Percentiles rank a stretch among this genome's conserved stretches.
Conservation (phyloP, 2,797 vertebrate species). For the Mycteria americana region DNA sequence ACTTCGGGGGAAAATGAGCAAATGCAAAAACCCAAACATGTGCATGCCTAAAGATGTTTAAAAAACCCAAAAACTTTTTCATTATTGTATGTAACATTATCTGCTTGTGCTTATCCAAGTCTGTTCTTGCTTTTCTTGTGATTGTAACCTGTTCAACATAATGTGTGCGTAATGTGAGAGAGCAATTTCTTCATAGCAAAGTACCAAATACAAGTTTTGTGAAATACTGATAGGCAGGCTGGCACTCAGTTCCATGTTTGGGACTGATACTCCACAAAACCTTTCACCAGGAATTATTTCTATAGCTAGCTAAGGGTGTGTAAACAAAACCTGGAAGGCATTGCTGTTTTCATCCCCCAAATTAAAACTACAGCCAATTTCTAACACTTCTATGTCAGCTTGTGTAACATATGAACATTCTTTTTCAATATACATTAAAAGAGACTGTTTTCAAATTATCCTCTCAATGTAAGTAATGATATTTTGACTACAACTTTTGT, state of each 20-base stretch:
- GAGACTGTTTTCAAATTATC: neutral
- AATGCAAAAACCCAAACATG: neutral
- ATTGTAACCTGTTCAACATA: neutral
- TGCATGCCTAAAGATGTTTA: neutral
- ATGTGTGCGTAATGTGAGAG: neutral
- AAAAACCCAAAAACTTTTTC: neutral
- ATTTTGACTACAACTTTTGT: neutral
- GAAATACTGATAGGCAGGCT: fast-evolving
- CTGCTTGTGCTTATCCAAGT: neutral
- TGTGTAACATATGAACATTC: neutral
- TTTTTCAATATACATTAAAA: neutral
- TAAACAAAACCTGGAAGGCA: neutral
- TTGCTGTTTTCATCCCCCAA: neutral
- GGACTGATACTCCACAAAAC: neutral
- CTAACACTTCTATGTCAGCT: neutral
- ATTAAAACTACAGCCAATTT: neutral
- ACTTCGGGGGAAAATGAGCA: neutral
- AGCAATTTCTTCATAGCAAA: neutral
- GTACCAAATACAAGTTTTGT: neutral
- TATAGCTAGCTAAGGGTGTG: neutral
- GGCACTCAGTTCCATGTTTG: neutral
- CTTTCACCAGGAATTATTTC: neutral
- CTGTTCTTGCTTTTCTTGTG: neutral
- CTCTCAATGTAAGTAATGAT: neutral
- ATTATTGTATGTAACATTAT: neutral